Percentiles rank a stretch among this genome's conserved stretches.
Evolutionary conservation across 2,113 vertebrate genomes (phyloP).

Genomic region (Nasalis larvatus): DNA sequence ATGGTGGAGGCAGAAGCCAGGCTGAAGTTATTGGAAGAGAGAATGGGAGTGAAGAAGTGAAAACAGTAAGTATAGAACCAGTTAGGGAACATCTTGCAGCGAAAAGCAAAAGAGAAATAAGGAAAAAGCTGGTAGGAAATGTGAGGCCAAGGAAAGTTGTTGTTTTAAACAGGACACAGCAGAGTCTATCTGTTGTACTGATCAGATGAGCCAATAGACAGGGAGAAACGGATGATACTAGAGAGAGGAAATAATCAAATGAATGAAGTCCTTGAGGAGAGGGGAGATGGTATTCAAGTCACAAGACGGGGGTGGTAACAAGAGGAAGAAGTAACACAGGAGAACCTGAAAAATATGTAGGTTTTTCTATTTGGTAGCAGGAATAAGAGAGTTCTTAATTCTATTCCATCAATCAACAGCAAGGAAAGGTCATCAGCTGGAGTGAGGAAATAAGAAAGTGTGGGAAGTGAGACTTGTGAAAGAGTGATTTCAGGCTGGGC

Average conservation of each 20-base stretch:
- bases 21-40: neutral
- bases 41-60: neutral
- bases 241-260: neutral
- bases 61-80: neutral
- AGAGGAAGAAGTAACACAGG: neutral
- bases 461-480: neutral
- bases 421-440: neutral
- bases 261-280: neutral
- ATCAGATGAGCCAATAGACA: neutral
- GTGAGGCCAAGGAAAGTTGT: neutral
- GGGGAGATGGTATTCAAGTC: neutral
- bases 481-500: neutral
- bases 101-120: neutral
- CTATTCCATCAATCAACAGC: neutral
- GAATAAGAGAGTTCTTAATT: neutral
- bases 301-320: neutral
- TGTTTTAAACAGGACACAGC: neutral
- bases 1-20: neutral
- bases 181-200: neutral
- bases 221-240: neutral
- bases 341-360: neutral
- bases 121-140: neutral
- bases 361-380: neutral
- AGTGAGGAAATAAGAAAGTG: neutral
- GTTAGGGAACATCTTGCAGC: neutral